Conservation (phyloP, 2,888 invertebrate genomes). For the Barypeithes pellucidus region DNA sequence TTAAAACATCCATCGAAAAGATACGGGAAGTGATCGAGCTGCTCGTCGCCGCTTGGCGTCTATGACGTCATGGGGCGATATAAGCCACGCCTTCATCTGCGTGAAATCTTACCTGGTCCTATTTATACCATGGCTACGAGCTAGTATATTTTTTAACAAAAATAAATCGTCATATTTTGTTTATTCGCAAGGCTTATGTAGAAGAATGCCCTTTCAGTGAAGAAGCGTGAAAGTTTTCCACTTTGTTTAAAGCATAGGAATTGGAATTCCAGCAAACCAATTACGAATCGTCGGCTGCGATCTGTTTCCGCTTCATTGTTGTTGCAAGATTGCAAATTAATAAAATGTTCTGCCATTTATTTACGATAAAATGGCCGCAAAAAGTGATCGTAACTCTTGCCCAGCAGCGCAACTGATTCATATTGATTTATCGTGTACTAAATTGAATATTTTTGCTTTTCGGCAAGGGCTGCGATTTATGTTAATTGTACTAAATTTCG, state of each 20-base stretch:
- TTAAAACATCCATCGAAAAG: too few species aligned
- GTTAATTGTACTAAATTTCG: background rate
- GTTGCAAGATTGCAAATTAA: conserved; percentile 29
- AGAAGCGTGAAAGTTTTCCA: conserved; percentile 23
- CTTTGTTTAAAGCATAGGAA: conserved; percentile 10
- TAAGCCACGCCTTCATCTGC: too few species aligned
- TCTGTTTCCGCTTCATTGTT: conserved; percentile 36
- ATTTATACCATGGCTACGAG: too few species aligned
- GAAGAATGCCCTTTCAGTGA: background rate
- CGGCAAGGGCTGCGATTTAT: background rate
- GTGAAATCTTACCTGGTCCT: too few species aligned
- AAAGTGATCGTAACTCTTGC: conserved; percentile 21
- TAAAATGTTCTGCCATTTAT: conserved; percentile 24
- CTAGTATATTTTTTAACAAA: too few species aligned
- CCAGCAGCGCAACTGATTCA: conserved; percentile 22
- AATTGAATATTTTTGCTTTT: conserved; percentile 27
- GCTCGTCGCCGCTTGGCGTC: too few species aligned
- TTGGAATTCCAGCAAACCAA: conserved; percentile 22
- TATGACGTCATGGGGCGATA: too few species aligned
- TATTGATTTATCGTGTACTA: conserved; percentile 26
- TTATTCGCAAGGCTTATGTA: background rate
- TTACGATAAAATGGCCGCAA: conserved; percentile 21
- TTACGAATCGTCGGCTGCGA: conserved; percentile 29
- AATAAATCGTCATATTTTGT: too few species aligned
- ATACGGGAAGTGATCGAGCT: too few species aligned